Conservation (phyloP, 2,797 vertebrate species). For the Arremon brunneinucha region DNA sequence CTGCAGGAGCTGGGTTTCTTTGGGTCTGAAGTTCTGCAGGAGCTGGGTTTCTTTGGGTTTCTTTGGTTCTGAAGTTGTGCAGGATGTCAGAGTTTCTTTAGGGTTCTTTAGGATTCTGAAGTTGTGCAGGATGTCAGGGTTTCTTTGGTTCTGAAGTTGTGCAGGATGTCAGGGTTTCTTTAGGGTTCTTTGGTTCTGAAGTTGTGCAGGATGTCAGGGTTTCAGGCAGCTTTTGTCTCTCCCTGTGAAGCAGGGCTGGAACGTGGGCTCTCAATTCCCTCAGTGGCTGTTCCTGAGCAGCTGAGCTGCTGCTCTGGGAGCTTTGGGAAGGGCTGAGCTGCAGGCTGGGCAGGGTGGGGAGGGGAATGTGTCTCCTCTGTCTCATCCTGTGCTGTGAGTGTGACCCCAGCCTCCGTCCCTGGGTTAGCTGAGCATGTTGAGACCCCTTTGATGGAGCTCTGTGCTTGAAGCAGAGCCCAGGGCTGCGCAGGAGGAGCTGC, state of each 20-base stretch:
- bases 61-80: no score
- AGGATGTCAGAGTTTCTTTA: no score
- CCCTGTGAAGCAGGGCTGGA: not conserved
- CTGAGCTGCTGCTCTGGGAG: not conserved
- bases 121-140: no score
- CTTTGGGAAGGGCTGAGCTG: not conserved
- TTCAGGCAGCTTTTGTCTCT: not conserved
- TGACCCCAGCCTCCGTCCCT: not conserved
- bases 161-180: no score
- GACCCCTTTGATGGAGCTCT: not conserved
- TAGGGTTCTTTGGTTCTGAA: not conserved
- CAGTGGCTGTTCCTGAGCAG: not conserved
- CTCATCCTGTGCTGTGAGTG: not conserved
- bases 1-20: not conserved
- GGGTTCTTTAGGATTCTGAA: no score
- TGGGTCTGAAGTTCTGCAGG: not conserved
- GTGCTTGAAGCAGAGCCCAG: constrained; percentile 14
- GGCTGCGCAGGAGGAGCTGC: constrained; percentile 54
- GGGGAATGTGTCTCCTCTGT: not conserved
- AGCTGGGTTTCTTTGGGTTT: no score
- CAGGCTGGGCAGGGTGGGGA: not conserved
- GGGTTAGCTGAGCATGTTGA: rapidly evolving
- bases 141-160: no score
- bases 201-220: not conserved
- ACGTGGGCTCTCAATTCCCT: rapidly evolving